Base-by-base conservation (phyloP, 37 sponge, comb jelly and placozoan species). In the Haliclona indistincta region DNA sequence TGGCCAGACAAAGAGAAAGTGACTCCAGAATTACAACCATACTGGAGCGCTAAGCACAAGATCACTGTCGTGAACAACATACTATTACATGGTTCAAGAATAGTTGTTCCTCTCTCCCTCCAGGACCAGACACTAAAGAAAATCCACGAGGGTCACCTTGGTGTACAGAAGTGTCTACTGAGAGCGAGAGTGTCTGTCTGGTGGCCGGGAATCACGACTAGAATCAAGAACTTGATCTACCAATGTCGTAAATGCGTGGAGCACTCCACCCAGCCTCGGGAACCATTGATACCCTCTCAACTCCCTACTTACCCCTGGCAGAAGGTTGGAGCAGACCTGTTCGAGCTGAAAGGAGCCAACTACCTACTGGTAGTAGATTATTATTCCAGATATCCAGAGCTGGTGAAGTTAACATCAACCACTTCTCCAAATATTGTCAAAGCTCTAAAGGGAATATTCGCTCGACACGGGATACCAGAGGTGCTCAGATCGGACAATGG, bases 401-500 rank as follows among this genome's bases (percentile, higher is more conserved):
- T 72, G 8, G 49, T 25, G 23, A 52, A 86, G 44, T 54, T 86
- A 47, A 40, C 43, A 43, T 29, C 60, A 20, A 79, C 80, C 22
- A 85, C 86, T 7, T 85, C 86, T 26, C 54, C 36, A 22, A 23
- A 42, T 13, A 54, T 85, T 23, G 78, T 85, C 34, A 26, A 28
- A 29, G 56, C 26, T 1, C 54, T 84, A 42, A 84, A 70, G 40
- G 23, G 73, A 29, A 40, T 78, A 23, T 85, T 85, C 47, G 33
- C 79, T 0, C 36, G 79, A 52, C 67, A 78, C 39, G 86, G 79
- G 0, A 77, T 85, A 42, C 86, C 80, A 3, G 74, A 73, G 55
- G 45, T 60, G 1, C 54, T 86, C 26, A 25, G 68, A 19, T 72
- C 73, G 26, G 80, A 79, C 68, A 86, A 86, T 68, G 86, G 86